Conservation (phyloP, 2,888 invertebrate genomes). For the Acleris holmiana region DNA sequence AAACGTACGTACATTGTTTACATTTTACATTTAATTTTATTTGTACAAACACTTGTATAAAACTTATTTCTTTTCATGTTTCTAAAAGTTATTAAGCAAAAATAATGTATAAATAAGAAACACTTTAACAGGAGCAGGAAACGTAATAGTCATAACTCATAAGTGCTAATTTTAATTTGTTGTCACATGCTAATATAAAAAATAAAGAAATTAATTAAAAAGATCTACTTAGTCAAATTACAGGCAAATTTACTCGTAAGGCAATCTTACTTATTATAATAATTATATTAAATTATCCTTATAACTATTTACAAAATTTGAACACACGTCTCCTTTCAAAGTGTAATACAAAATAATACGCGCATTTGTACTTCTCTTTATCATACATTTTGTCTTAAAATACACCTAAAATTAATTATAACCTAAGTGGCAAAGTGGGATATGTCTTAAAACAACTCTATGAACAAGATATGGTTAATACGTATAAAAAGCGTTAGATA, state of each 20-base stretch:
- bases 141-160: no score
- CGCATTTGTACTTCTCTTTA: conserved; percentile 59
- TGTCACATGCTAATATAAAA: conserved; percentile 13
- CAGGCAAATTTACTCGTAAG: conserved; percentile 43
- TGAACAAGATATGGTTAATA: conserved; percentile 51
- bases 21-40: conserved; percentile 47
- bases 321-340: conserved; percentile 57
- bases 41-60: conserved; percentile 35
- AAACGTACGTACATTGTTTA: conserved; percentile 55
- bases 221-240: conserved; percentile 32
- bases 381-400: conserved; percentile 43
- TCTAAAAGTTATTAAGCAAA: neutral
- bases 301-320: conserved; percentile 58
- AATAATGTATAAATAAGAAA: neutral
- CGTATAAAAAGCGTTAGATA: conserved; percentile 48
- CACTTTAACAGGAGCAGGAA: neutral
- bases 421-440: conserved; percentile 75
- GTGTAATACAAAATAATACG: conserved; percentile 56
- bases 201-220: conserved; percentile 25
- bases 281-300: conserved; percentile 39
- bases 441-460: conserved; percentile 66
- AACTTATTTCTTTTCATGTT: conserved; percentile 16
- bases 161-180: conserved; percentile 6
- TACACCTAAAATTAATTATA: conserved; percentile 46
- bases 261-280: conserved; percentile 43